Conservation (phyloP, 2,888 invertebrate genomes). For the Schizaphis graminum region DNA sequence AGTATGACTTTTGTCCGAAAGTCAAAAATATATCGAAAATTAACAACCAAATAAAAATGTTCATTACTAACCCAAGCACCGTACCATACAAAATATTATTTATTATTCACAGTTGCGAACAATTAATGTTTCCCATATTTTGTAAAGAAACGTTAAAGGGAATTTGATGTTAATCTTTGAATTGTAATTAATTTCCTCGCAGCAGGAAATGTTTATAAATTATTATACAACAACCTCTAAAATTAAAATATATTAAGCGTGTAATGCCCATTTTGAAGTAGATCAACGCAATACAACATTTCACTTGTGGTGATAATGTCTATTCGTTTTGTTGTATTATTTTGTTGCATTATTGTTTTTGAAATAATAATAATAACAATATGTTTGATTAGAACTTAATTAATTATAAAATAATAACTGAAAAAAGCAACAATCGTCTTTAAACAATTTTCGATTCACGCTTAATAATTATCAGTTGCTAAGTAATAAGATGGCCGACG, state of each 20-base stretch:
- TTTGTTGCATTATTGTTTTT: background rate
- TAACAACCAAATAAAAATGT: background rate
- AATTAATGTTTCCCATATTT: background rate
- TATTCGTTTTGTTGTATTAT: background rate
- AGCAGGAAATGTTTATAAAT: background rate
- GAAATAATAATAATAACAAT: background rate
- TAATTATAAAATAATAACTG: background rate
- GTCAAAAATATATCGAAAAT: background rate
- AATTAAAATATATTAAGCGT: background rate
- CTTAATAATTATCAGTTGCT: background rate
- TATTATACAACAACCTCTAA: background rate
- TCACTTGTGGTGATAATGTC: background rate
- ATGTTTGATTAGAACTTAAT: background rate
- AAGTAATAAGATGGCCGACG: background rate
- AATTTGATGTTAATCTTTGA: slow-evolving; percentile 5
- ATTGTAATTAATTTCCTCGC: background rate
- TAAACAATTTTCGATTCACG: background rate
- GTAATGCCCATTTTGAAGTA: background rate
- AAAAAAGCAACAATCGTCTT: background rate
- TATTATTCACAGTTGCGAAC: background rate
- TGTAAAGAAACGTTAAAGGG: background rate
- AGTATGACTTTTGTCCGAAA: background rate
- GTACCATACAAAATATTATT: background rate
- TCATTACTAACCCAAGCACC: background rate
- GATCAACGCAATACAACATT: background rate